A percentile compares a stretch with the other conserved stretches of the same genome.
Conservation (phyloP, 2,113 vertebrate genomes). For the Thinocorus orbignyianus region DNA sequence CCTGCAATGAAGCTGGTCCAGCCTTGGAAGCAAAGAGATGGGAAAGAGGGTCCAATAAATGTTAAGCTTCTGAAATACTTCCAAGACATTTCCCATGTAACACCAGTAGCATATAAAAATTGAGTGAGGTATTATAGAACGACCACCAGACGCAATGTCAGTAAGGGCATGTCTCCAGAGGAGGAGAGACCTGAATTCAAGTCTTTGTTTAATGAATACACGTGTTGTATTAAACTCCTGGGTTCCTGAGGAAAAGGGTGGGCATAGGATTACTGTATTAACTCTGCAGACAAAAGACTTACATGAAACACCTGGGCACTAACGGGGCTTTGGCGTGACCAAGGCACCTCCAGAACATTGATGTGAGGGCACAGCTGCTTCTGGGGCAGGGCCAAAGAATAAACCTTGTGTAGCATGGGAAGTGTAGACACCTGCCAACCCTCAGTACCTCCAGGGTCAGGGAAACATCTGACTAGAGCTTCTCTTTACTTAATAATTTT, state of each 20-base stretch:
- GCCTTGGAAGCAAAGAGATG: not conserved
- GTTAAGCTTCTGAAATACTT: not conserved
- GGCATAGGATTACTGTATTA: not conserved
- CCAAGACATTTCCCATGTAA: not conserved
- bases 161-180: not conserved
- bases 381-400: not conserved
- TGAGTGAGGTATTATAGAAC: not conserved
- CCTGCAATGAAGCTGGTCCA: not conserved
- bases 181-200: not conserved
- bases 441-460: not conserved
- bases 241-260: not conserved
- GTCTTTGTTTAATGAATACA: not conserved
- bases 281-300: not conserved
- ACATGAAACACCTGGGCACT: not conserved
- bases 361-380: not conserved
- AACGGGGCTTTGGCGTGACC: not conserved
- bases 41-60: not conserved
- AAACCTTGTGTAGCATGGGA: not conserved
- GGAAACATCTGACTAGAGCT: not conserved
- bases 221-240: not conserved
- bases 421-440: not conserved
- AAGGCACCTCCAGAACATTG: not conserved
- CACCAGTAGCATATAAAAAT: not conserved
- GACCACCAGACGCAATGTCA: fast-evolving
- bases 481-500: not conserved